phyloP scores from a whole-genome alignment of 2,113 vertebrate genomes.

The Eudorcas thomsonii region DNA sequence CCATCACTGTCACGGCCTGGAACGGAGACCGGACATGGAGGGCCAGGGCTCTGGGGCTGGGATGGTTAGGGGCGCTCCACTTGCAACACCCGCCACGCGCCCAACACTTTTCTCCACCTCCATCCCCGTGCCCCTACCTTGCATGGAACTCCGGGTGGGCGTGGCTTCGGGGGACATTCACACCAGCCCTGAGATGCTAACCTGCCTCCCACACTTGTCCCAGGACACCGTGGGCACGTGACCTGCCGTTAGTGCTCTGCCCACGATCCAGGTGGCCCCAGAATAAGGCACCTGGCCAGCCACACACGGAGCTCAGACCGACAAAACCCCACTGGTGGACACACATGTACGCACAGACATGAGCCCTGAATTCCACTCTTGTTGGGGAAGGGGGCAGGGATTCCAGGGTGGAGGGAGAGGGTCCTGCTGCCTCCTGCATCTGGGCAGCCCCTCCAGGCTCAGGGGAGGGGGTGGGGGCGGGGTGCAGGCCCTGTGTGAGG shows the following conservation, averaged over 20 bases:
- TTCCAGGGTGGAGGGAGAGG: neutral
- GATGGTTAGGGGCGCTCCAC: fast-evolving
- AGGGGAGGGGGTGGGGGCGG: neutral
- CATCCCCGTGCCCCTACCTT: neutral
- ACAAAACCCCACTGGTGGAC: neutral
- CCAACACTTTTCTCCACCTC: neutral
- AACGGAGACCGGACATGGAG: neutral
- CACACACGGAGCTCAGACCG: neutral
- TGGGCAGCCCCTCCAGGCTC: neutral
- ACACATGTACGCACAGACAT: fast-evolving
- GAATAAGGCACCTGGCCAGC: neutral
- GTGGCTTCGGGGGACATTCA: neutral
- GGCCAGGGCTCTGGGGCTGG: neutral
- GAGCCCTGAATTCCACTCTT: neutral
- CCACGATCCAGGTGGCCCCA: neutral
- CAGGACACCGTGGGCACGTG: neutral
- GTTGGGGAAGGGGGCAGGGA: fast-evolving
- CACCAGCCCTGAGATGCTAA: neutral
- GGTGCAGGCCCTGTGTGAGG: neutral
- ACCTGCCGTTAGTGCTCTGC: neutral
- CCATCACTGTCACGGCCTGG: constrained; percentile 60
- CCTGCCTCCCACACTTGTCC: neutral
- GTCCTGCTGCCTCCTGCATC: neutral
- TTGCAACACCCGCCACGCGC: neutral
- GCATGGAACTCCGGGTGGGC: neutral